These are phyloP conservation scores for Spisula subtruncata DNA, from an alignment of 2,888 invertebrate genomes.

Conservation along the genomic window DNA sequence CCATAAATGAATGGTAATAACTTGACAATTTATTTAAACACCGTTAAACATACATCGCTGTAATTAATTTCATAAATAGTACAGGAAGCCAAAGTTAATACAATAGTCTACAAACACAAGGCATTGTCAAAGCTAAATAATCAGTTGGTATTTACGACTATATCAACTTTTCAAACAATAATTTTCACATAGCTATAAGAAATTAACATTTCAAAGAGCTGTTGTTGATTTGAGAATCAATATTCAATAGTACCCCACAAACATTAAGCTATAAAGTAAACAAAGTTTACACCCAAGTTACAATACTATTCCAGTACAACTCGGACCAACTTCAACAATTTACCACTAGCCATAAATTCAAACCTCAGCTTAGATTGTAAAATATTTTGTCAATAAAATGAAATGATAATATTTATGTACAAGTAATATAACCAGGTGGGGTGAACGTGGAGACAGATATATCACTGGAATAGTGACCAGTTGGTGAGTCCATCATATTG, in stretches of 20 bases:
- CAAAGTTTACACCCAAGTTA: slow-evolving; percentile 1
- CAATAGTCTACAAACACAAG: neutral
- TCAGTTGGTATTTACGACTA: neutral
- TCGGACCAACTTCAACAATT: neutral
- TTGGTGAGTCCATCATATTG: too few relatives aligned
- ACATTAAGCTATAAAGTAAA: neutral
- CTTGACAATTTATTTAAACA: neutral
- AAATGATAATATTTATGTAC: neutral
- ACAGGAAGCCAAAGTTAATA: too few relatives aligned
- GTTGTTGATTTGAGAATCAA: neutral
- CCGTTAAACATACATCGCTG: neutral
- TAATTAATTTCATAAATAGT: too few relatives aligned
- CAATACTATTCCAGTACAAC: neutral
- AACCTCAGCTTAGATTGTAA: neutral
- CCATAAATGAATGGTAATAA: too few relatives aligned
- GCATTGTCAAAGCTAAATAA: neutral
- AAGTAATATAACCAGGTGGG: neutral
- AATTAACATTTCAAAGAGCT: neutral
- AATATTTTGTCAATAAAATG: slow-evolving; percentile 21
- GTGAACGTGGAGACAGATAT: neutral
- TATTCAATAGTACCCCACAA: neutral
- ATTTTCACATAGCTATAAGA: neutral
- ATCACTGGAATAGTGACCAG: neutral
- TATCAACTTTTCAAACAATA: neutral
- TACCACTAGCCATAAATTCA: neutral